These are phyloP conservation scores for mouse (Mus musculus) DNA, from an alignment of 2,113 vertebrate species.

Conservation along the genomic window DNA sequence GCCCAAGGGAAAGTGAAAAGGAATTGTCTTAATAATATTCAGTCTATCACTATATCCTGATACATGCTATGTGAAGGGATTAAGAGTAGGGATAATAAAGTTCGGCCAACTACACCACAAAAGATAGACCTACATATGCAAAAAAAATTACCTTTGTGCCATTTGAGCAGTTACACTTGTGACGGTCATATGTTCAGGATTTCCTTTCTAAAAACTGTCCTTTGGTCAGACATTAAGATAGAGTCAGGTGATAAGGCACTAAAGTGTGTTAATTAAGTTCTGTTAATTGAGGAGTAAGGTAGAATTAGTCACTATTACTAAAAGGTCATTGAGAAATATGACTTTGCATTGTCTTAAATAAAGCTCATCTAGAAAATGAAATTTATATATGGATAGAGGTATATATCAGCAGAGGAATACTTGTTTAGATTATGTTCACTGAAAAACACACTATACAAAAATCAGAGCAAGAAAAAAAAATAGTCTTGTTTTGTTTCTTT, in stretches of 20 bases:
- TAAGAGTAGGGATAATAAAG: neutral
- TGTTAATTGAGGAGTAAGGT: slow-evolving; percentile 61
- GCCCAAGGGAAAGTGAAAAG: neutral
- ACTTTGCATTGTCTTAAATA: neutral
- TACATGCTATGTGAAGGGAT: neutral
- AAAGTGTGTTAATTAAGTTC: slow-evolving; percentile 61
- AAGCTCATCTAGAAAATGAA: neutral
- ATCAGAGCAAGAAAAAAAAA: neutral
- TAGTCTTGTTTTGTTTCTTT: neutral
- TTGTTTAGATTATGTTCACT: neutral
- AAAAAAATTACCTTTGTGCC: neutral
- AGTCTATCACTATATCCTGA: neutral
- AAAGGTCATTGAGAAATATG: neutral
- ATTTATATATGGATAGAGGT: no score
- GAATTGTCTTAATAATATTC: neutral
- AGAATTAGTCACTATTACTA: slow-evolving; percentile 14
- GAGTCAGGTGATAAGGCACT: neutral
- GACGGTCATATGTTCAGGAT: neutral
- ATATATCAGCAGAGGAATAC: no score
- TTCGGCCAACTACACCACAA: neutral
- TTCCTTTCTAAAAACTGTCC: neutral
- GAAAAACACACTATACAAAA: neutral
- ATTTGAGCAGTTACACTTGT: neutral
- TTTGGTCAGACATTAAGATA: neutral
- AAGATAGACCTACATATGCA: neutral